Conservation (phyloP, 2,888 invertebrate species). For the Drosophila tripunctata region DNA sequence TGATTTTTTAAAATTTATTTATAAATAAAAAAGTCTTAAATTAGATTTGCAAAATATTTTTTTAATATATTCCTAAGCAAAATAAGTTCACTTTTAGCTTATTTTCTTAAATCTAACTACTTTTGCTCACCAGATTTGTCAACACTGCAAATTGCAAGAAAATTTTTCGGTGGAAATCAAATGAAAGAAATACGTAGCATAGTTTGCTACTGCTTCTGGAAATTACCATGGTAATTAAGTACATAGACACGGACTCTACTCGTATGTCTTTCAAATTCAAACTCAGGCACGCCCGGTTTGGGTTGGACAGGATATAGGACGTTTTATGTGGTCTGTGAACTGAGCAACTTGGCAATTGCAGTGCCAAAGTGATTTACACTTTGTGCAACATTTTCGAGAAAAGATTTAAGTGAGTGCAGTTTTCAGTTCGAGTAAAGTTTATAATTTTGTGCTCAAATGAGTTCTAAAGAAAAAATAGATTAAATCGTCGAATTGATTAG, state of each 20-base stretch:
- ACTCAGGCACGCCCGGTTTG: neutral
- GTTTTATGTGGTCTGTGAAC: neutral
- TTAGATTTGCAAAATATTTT: too few species aligned
- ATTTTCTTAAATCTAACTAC: too few species aligned
- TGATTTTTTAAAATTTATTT: too few species aligned
- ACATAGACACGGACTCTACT: neutral
- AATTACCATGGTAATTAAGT: conserved; percentile 48
- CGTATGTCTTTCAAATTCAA: neutral
- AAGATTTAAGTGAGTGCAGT: conserved; percentile 11
- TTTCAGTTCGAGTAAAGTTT: conserved; percentile 14
- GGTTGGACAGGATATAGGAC: neutral
- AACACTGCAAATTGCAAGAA: too few species aligned
- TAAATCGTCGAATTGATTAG: conserved; percentile 5
- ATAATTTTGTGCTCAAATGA: conserved; percentile 18
- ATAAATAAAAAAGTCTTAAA: too few species aligned
- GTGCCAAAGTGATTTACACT: conserved; percentile 9
- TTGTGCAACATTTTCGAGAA: neutral
- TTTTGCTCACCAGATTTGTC: too few species aligned
- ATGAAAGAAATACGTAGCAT: conserved; percentile 16
- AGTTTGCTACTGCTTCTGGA: neutral
- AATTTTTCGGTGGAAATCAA: conserved; percentile 16
- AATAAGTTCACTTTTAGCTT: too few species aligned
- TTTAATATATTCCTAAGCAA: too few species aligned
- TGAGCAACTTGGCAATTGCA: neutral
- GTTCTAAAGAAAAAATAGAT: conserved; percentile 1